Percentiles rank a stretch among this genome's conserved stretches.
Conservation (phyloP, 2,888 invertebrate genomes). For the Steinernema hermaphroditum region DNA sequence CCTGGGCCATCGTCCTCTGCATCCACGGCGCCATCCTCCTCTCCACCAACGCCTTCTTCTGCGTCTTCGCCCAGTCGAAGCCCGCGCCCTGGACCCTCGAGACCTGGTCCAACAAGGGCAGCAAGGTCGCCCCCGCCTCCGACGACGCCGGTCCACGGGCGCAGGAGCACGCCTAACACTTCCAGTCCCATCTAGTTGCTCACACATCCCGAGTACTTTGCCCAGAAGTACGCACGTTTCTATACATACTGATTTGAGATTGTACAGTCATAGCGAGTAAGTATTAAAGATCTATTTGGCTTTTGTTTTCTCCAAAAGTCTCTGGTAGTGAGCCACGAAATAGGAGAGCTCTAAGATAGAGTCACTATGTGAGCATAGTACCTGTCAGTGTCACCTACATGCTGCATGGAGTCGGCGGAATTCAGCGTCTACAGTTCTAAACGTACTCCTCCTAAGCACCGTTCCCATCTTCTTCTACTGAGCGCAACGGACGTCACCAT, state of each 20-base stretch:
- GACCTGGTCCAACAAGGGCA: constrained; percentile 30
- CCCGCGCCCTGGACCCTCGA: constrained; percentile 61
- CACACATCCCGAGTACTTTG: constrained; percentile 4
- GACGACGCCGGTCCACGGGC: neutral
- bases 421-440: no score
- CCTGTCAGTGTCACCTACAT: no score
- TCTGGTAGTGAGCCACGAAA: neutral
- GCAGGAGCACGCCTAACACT: neutral
- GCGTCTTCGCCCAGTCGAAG: constrained; percentile 56
- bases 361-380: no score
- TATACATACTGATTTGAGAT: neutral
- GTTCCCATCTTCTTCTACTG: no score
- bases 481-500: no score
- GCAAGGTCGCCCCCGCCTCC: constrained; percentile 25
- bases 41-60: constrained; percentile 59
- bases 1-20: constrained; percentile 59
- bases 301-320: neutral
- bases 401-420: no score
- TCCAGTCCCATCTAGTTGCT: neutral
- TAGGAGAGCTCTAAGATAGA: neutral
- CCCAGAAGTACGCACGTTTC: constrained; percentile 10
- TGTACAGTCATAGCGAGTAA: neutral
- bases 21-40: constrained; percentile 60
- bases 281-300: neutral
- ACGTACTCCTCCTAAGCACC: no score